These are phyloP conservation scores for Ectropis crepuscularia DNA, from an alignment of 2,888 invertebrate species.

Conservation along the genomic window DNA sequence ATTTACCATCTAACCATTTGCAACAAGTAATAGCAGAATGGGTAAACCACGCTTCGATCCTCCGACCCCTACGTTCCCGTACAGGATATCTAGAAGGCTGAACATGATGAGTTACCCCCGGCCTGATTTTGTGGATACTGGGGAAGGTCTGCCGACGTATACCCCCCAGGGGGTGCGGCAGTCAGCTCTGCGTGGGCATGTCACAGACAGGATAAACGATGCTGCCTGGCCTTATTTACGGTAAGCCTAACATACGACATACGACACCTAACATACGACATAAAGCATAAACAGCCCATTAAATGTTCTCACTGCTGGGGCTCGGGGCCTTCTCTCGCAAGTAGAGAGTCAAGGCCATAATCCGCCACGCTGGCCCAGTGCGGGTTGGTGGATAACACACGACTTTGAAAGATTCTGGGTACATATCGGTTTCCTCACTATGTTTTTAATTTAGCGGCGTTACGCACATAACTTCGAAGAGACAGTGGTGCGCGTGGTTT, in stretches of 20 bases:
- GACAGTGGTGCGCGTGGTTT: no score
- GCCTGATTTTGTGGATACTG: constrained; percentile 53
- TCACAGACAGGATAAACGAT: constrained; percentile 64
- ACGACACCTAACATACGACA: neutral
- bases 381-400: no score
- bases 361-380: no score
- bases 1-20: constrained; percentile 29
- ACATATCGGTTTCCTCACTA: no score
- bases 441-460: no score
- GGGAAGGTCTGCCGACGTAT: constrained; percentile 62
- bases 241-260: constrained; percentile 47
- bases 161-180: constrained; percentile 59
- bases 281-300: neutral
- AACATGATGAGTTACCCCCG: constrained; percentile 64
- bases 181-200: constrained; percentile 59
- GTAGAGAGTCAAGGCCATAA: no score
- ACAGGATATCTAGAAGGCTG: constrained; percentile 62
- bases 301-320: no score
- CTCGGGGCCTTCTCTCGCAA: no score
- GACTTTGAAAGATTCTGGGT: no score
- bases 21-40: constrained; percentile 62
- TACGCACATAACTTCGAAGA: no score
- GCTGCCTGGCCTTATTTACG: constrained; percentile 70
- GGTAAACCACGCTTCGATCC: constrained; percentile 60
- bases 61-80: constrained; percentile 61